Evolutionary conservation across 1,140 invertebrate species (phyloP), one percentile per base, ranked within the genome.

Genomic region (Heliconius nattereri): DNA sequence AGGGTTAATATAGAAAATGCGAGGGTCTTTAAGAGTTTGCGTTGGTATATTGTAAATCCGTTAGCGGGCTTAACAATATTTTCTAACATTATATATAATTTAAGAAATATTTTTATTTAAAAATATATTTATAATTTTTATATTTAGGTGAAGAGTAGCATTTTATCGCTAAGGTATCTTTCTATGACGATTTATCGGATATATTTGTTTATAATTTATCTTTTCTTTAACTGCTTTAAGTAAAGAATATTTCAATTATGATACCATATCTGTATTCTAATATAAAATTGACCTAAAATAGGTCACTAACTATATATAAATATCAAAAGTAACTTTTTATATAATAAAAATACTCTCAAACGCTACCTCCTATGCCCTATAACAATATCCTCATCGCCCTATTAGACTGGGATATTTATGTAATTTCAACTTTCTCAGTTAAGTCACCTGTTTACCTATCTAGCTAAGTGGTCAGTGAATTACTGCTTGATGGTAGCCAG

Each of bases 1-100:
- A 84, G 83, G 83, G 83, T 84, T 84, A 82, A 81, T 83, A 83
- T 83, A 83, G 81, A 83, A 83, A 83, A 81, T 80, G 73, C 81
- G 52, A 37, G 75, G 79, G 76, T 80, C 81, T 78, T 83, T 80
- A 80, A 80, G 40, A 73, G 57, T 66, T 71, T 26, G 16, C 2
- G 23, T 5, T 20, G 60, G 35, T 32, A 60, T 26, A 40, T 71
- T 71, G 49, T 13, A 49, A 16, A 49, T 3, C 73, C 52, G 19
- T 26, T 35, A 71, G 76, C 76, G 73, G 40, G n/a, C n/a, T 66
- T 6, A 13, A 26, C 3, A 26, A 26, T 60, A 11, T 60, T n/a
- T 49, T 13, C 0, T 49, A n/a, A 0, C 7, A n/a, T 54, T 54
- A 54, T 54, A n/a, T n/a, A 54, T 7, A 20, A 16, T 54, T 7